phyloP scores from a whole-genome alignment of 2,888 invertebrate genomes.

The Tipula confusa region DNA sequence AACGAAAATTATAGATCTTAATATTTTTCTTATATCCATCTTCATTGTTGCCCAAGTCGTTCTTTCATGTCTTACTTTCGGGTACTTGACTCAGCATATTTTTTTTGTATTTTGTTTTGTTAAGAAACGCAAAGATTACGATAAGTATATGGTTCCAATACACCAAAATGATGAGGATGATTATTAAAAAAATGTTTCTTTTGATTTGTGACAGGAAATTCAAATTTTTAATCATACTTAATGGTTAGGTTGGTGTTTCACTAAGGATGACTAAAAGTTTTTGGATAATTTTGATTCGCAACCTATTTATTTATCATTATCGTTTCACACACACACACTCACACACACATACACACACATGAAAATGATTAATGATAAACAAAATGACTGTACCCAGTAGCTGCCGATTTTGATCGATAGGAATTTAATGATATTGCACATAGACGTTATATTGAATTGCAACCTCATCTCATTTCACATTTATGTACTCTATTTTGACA shows the following conservation, averaged over 20 bases:
- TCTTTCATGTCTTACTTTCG: neutral
- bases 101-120: no score
- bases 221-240: slow-evolving; percentile 1
- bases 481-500: neutral
- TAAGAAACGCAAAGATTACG: no score
- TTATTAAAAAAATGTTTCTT: neutral
- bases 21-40: neutral
- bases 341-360: neutral
- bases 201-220: slow-evolving; percentile 25
- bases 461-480: neutral
- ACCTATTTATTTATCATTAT: neutral
- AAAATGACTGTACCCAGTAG: slow-evolving; percentile 13
- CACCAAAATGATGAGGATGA: neutral
- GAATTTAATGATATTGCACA: neutral
- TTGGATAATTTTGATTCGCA: neutral
- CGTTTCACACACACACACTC: no score
- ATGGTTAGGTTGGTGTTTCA: neutral
- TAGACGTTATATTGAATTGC: neutral
- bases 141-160: neutral
- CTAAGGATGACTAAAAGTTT: neutral
- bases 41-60: neutral
- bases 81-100: neutral
- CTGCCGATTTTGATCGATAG: neutral
- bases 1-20: neutral
- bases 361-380: slow-evolving; percentile 4